phyloP scores from a whole-genome alignment of 2,113 vertebrate species.

The Emberiza fucata region DNA sequence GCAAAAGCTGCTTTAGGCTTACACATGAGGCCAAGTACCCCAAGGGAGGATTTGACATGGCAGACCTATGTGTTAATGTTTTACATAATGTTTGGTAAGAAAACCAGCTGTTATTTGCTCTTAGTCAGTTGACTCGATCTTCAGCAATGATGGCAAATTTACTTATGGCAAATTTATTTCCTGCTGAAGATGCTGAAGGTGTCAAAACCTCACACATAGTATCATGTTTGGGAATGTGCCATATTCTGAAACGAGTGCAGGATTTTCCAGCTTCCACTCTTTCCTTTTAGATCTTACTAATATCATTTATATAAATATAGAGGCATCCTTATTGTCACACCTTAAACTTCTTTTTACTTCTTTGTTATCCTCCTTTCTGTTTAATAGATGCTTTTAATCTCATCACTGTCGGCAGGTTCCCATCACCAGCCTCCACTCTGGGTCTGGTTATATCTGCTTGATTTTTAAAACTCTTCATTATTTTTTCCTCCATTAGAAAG shows the following conservation, averaged over 20 bases:
- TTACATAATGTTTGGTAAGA: constrained; percentile 16
- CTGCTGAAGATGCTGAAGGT: neutral
- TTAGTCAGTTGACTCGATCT: neutral
- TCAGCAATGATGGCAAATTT: neutral
- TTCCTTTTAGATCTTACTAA: constrained; percentile 16
- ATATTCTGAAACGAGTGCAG: neutral
- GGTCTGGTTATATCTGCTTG: neutral
- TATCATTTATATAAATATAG: neutral
- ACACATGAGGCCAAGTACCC: neutral
- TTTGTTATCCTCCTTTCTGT: neutral
- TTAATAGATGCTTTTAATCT: constrained; percentile 4
- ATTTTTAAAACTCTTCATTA: neutral
- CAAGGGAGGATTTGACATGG: neutral
- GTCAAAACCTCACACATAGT: neutral
- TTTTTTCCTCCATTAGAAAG: neutral
- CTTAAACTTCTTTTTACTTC: constrained; percentile 7
- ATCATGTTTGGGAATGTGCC: neutral
- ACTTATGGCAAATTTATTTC: neutral
- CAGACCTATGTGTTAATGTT: constrained; percentile 4
- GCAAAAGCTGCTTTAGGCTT: constrained; percentile 46
- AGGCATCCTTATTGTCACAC: neutral
- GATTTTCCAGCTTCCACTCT: constrained; percentile 4
- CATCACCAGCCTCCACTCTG: neutral
- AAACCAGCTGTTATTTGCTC: neutral
- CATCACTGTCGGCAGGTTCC: neutral